Base-by-base conservation (phyloP, 2,888 invertebrate genomes). In the Griposia aprilina region DNA sequence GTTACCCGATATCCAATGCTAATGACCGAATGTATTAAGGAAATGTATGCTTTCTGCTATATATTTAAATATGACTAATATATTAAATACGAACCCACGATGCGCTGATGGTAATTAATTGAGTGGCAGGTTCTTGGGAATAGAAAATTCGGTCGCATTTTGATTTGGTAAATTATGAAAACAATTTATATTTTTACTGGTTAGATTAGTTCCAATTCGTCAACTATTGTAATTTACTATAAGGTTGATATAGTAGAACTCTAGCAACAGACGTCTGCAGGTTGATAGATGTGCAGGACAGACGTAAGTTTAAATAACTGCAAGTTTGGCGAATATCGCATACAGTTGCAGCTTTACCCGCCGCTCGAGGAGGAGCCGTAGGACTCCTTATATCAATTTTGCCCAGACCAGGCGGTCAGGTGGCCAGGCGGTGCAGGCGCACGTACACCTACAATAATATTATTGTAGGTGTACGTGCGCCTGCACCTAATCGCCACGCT, bases 11-110 rank as follows among this genome's bases (percentile, higher is more conserved):
- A 76, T 26, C 62, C 52, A 23, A 81, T 78, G 67, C 73, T 76
- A 82, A 84, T 81, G 78, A 78, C 59, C 66, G 17, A 73, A 74
- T 81, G 50, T 81, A 67, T 81, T 77, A 77, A 57, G 48, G 57
- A 26, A 67, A 66, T 63, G 62, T 80, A 59, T 76, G 76, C 57
- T 72, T 41, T 60, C 15, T 84, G 72, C 15, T 26, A 36, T 3
- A 62, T 67, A 67, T 74, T 78, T 78, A 48, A 20, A 30, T 30
- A 50, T 30, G 30, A 13, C 10, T n/a, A 13, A 20, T 48, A 20
- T 55, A 26, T 50, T 57, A 6, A 26, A 48, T 50, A 30, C 20
- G 6, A 52, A 48, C n/a, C 2, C 0, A 50, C 8, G 48, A n/a
- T 66, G 17, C 7, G 11, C 23, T 50, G 13, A 11, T 50, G n/a